These are phyloP conservation scores for Apistogramma diplotaenia DNA, from an alignment of 2,113 vertebrate species.

Conservation along the genomic window DNA sequence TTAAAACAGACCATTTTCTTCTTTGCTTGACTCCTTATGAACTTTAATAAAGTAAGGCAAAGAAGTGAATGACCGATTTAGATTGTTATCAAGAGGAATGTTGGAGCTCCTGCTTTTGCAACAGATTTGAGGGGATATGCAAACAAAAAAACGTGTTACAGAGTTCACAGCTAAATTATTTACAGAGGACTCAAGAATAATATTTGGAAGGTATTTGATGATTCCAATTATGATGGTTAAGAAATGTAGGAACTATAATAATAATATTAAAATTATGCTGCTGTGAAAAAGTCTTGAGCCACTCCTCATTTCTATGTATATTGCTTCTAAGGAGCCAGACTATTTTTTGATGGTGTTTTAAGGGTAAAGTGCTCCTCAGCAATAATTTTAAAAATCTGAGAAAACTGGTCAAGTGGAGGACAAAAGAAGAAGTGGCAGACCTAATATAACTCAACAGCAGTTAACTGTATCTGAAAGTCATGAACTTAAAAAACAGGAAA, in stretches of 20 bases:
- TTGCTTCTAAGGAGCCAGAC: background rate
- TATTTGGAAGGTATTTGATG: background rate
- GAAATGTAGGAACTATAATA: background rate
- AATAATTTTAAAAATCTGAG: background rate
- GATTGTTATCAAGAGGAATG: background rate
- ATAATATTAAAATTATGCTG: background rate
- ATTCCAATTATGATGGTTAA: background rate
- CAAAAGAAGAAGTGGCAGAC: background rate
- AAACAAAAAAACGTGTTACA: background rate
- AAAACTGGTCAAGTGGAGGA: background rate
- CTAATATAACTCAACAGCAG: background rate
- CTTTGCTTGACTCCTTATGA: background rate
- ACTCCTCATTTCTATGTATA: background rate
- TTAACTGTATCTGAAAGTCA: background rate
- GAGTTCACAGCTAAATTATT: background rate
- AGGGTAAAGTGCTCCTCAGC: no score
- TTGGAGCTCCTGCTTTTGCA: background rate
- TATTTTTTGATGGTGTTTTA: no score
- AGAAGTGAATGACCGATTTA: background rate
- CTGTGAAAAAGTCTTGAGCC: background rate
- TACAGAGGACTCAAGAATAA: background rate
- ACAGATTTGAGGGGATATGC: background rate
- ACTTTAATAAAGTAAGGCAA: background rate
- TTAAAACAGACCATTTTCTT: background rate
- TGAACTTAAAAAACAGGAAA: background rate